Conservation (phyloP, 2,113 vertebrate genomes). For the Callorhinus ursinus region DNA sequence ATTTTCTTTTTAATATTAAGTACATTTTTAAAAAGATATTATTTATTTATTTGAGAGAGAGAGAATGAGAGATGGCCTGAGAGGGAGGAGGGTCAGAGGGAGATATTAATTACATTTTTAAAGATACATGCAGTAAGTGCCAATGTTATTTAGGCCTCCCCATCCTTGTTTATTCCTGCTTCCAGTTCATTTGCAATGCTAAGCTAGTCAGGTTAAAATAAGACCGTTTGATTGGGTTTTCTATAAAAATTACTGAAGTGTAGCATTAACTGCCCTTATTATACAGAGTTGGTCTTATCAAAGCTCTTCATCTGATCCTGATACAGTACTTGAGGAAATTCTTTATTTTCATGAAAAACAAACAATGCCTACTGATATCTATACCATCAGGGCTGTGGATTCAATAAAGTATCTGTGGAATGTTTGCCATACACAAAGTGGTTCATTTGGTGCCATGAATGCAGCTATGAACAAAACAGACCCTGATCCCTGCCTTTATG, state of each 20-base stretch:
- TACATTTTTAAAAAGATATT: not conserved
- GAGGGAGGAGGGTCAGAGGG: too few species aligned
- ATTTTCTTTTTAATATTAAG: constrained; percentile 43
- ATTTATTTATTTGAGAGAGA: too few species aligned
- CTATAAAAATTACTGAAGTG: not conserved
- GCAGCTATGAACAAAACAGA: not conserved
- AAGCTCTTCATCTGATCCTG: not conserved
- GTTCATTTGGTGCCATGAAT: not conserved
- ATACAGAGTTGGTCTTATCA: not conserved
- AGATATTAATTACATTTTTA: constrained; percentile 34
- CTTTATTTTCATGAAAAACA: not conserved
- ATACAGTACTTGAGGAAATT: not conserved
- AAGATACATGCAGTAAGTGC: not conserved
- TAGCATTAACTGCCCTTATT: not conserved
- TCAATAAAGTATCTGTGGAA: not conserved
- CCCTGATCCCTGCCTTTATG: not conserved
- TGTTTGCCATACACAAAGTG: not conserved
- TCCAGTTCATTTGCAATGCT: not conserved
- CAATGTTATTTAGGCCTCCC: not conserved
- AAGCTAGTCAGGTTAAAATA: not conserved
- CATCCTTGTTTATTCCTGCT: not conserved
- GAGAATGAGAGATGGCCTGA: too few species aligned
- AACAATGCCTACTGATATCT: not conserved
- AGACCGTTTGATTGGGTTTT: not conserved
- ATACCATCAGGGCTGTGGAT: not conserved